A percentile compares a stretch with the other conserved stretches of the same genome.
These are phyloP conservation scores for Drosophila sturtevanti DNA, from an alignment of 1,140 invertebrate genomes.

Conservation along the genomic window DNA sequence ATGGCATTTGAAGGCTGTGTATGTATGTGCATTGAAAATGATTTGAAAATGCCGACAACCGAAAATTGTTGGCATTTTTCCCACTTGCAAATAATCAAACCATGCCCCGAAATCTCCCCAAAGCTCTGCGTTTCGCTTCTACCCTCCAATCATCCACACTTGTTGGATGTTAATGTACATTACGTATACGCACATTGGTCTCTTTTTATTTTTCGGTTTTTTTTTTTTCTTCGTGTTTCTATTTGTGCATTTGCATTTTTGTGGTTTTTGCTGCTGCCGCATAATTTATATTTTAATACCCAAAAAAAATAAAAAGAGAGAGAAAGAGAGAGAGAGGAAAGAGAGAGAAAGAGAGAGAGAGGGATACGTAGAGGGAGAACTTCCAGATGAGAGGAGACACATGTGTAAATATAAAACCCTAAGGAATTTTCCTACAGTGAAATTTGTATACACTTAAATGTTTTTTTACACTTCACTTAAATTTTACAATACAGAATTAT, in stretches of 20 bases:
- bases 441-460: no score
- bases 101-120: background rate
- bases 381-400: background rate
- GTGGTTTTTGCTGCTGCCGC: slow-evolving; percentile 32
- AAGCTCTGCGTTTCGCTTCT: background rate
- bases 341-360: background rate
- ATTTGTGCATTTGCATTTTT: slow-evolving; percentile 22
- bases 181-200: slow-evolving; percentile 59
- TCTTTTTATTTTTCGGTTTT: slow-evolving; percentile 17
- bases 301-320: slow-evolving; percentile 13
- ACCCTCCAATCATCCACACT: slow-evolving; percentile 37
- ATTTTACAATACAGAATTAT: no score
- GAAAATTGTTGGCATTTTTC: slow-evolving; percentile 44
- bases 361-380: background rate
- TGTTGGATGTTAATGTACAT: slow-evolving; percentile 61
- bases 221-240: slow-evolving; percentile 20
- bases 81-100: slow-evolving; percentile 21
- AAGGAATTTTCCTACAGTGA: no score
- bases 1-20: slow-evolving; percentile 22
- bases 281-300: slow-evolving; percentile 57
- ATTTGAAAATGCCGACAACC: slow-evolving; percentile 38
- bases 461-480: no score
- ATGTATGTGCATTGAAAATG: slow-evolving; percentile 26
- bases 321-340: background rate
- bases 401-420: background rate